Percentiles rank a stretch among this genome's conserved stretches.
phyloP scores from a whole-genome alignment of 2,797 vertebrate species.

The Liparis tanakae region DNA sequence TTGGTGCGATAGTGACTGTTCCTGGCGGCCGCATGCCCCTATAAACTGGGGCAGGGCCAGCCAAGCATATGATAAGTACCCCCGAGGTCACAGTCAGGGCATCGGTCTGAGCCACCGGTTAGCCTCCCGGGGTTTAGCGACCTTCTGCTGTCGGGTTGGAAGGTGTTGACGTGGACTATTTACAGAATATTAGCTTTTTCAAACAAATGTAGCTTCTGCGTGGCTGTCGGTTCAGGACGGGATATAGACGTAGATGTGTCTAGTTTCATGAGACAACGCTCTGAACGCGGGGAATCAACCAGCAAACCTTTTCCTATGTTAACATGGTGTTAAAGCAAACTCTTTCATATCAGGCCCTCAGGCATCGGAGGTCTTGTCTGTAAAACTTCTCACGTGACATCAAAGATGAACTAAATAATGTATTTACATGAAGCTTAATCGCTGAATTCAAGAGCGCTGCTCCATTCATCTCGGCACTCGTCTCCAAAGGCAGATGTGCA shows the following conservation, averaged over 20 bases:
- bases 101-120: slow-evolving; percentile 67
- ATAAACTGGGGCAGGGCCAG: slow-evolving; percentile 70
- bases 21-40: slow-evolving; percentile 57
- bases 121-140: slow-evolving; percentile 66
- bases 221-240: slow-evolving; percentile 35
- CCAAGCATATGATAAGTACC: slow-evolving; percentile 72
- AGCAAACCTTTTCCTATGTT: neutral
- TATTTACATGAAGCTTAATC: slow-evolving; percentile 14
- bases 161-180: slow-evolving; percentile 62
- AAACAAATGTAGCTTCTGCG: slow-evolving; percentile 24
- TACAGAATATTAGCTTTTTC: slow-evolving; percentile 47
- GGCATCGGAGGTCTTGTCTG: neutral
- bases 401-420: slow-evolving; percentile 21
- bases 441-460: slow-evolving; percentile 9
- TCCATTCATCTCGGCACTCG: slow-evolving; percentile 6
- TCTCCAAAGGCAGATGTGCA: slow-evolving; percentile 6
- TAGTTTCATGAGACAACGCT: neutral
- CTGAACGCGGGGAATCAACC: neutral
- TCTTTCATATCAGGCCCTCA: slow-evolving; percentile 20
- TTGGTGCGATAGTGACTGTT: slow-evolving; percentile 57
- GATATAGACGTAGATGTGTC: too few relatives aligned
- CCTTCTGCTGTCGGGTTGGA: slow-evolving; percentile 60
- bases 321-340: slow-evolving; percentile 10
- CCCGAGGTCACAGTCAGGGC: slow-evolving; percentile 67
- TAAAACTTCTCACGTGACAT: slow-evolving; percentile 22